Evolutionary conservation across 2,113 vertebrate genomes (phyloP), one percentile per base, ranked within the genome.

Genomic region (Lepidothrix coronata): DNA sequence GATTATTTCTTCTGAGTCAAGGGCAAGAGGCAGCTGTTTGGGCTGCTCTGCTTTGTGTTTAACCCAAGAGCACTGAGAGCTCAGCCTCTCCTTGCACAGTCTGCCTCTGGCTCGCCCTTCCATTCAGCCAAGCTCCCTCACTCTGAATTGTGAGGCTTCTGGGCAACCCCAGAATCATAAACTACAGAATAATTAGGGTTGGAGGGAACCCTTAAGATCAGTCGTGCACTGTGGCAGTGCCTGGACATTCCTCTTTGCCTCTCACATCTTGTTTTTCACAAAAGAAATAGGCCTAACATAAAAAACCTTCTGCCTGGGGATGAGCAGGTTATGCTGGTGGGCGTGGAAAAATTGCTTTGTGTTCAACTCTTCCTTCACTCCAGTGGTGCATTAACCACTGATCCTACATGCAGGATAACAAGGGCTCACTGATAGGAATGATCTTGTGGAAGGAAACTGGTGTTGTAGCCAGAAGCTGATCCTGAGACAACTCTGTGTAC

Each of bases 1-100:
- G 88, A 65, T 78, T 27, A 20, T 20, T 49, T 41, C 74, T 24
- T 48, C 67, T 23, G 43, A 88, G 31, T 44, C 89, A 91, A 70
- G 44, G 43, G 33, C 24, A 74, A 61, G 35, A 55, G 78, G 20
- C 39, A 35, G 12, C 25, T 28, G 75, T 91, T 84, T 25, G 72
- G 54, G 57, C 31, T 79, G 44, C 41, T 28, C 48, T 82, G 79
- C 12, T 80, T 66, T 73, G 23, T 49, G 89, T 73, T 77, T 86
- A 94, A 81, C 95, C 95, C 89, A 57, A 85, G 92, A 19, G 89
- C 80, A 54, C 58, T 49, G 25, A 44, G 51, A 93, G 84, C 11
- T 33, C 52, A 95, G 58, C 57, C 66, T 71, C 85, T 30, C 58
- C 76, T 67, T 61, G 58, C 66, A 66, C 37, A 51, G 84, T 93